These are phyloP conservation scores for Myrmophylax atrothorax DNA, from an alignment of 2,113 vertebrate genomes.

Conservation along the genomic window DNA sequence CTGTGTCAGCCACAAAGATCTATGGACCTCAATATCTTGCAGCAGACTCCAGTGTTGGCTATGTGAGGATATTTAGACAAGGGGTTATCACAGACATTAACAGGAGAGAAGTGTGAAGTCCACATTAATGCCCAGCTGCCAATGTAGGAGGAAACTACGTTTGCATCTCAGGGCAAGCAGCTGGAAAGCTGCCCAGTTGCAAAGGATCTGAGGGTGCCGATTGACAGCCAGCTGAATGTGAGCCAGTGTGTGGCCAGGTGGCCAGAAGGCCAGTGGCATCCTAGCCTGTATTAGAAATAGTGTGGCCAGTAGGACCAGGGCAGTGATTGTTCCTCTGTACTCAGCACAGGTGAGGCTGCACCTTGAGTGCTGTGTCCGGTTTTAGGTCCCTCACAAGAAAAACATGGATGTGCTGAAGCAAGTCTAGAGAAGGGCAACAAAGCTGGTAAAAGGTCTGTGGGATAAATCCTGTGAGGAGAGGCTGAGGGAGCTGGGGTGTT, in stretches of 20 bases:
- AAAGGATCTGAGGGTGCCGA: not conserved
- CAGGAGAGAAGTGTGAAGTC: not conserved
- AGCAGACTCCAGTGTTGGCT: not conserved
- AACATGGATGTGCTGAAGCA: accelerated
- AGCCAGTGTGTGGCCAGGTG: not conserved
- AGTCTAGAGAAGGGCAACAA: accelerated
- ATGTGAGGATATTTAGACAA: not conserved
- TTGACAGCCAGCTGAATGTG: not conserved
- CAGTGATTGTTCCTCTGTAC: not conserved
- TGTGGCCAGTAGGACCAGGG: not conserved
- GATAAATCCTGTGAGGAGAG: not conserved
- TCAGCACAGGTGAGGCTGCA: not conserved
- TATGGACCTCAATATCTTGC: not conserved
- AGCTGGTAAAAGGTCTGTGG: not conserved
- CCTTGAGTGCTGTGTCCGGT: accelerated
- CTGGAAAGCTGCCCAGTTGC: not conserved
- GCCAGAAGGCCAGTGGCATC: not conserved
- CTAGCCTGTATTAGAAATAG: not conserved
- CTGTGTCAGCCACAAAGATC: not conserved
- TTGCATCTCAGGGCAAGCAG: not conserved
- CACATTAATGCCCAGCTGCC: not conserved
- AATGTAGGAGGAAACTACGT: not conserved
- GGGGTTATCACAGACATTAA: not conserved
- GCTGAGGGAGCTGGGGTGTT: not conserved
- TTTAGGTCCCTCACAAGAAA: not conserved